Conservation (phyloP, 2,888 invertebrate species). For the Macrophya alboannulata region DNA sequence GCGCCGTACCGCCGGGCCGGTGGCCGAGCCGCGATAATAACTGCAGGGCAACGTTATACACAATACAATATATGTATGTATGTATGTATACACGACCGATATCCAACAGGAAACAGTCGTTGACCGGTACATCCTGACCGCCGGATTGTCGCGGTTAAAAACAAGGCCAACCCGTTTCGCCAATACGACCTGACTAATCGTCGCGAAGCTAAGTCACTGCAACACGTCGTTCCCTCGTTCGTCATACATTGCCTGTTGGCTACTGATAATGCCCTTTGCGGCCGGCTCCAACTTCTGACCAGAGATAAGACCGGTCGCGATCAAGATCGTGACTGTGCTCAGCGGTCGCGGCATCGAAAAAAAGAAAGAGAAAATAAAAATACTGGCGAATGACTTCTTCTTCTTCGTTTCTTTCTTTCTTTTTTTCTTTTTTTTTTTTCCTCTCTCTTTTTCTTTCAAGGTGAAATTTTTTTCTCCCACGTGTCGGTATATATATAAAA, state of each 20-base stretch:
- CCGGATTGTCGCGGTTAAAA: slow-evolving; percentile 43
- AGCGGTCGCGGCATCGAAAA: too few species aligned
- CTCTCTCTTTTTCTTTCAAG: neutral
- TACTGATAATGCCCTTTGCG: neutral
- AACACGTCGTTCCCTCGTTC: neutral
- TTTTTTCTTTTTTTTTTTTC: neutral
- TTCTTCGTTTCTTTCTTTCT: neutral
- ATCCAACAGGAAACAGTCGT: slow-evolving; percentile 34
- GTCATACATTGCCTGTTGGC: neutral
- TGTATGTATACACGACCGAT: neutral
- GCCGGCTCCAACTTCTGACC: neutral
- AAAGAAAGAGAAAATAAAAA: too few species aligned
- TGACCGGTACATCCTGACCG: slow-evolving; percentile 48
- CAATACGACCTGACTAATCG: neutral
- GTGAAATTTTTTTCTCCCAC: neutral
- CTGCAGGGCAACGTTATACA: neutral
- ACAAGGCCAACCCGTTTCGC: slow-evolving; percentile 24
- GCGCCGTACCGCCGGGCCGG: too few species aligned
- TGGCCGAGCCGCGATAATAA: neutral
- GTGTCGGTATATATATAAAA: too few species aligned
- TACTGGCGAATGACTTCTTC: too few species aligned
- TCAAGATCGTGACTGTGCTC: too few species aligned
- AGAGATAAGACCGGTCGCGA: too few species aligned
- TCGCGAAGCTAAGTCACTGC: neutral
- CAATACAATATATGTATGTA: neutral